Evolutionary conservation across 2,888 invertebrate species (phyloP), one percentile per base, ranked within the genome.

Genomic region (Hecatera dysodea): DNA sequence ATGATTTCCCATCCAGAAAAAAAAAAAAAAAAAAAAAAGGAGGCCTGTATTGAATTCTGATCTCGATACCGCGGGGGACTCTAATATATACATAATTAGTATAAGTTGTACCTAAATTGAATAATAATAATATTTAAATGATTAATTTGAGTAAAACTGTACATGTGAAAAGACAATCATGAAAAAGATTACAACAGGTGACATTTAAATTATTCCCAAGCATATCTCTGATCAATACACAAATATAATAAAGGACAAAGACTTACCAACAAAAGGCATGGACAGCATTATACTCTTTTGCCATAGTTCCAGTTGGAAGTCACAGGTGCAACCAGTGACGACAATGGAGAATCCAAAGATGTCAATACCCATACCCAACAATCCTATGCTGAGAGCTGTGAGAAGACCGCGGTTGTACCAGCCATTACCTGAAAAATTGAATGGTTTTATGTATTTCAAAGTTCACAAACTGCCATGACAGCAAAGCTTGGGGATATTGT

Each of bases 211-310:
- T 27, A 2, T 52, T 27, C 9, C 24, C 15, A 50, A 6, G 6
- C 15, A 24, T 27, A 2, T 27, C 27, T 15, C 8, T 27, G 17
- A 48, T 22, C 11, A 17, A 17, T 12, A 27, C 8, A 24, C 0
- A 17, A 22, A 48, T 22, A 3, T 24, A 0, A 17, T 27, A 52
- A 22, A 22, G 22, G 7, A 22, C 22, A 24, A 24, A 8, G 8
- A 27, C 27, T 19, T 8, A 27, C 52, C 81, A 53, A 78, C n/a
- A 61, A 78, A 78, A 27, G 81, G 81, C 81, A 78, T 81, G 1
- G 78, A 78, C 22, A 78, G 9, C 72, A 78, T 33, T 12, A n/a
- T 77, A 44, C 97, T 97, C 83, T 97, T 96, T 85, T 97, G 94
- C 29, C 91, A 88, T 0, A 96, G 96, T 1, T 81, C 76, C 9